Conservation (phyloP, 2,113 vertebrate genomes). For the Climacteris rufus region DNA sequence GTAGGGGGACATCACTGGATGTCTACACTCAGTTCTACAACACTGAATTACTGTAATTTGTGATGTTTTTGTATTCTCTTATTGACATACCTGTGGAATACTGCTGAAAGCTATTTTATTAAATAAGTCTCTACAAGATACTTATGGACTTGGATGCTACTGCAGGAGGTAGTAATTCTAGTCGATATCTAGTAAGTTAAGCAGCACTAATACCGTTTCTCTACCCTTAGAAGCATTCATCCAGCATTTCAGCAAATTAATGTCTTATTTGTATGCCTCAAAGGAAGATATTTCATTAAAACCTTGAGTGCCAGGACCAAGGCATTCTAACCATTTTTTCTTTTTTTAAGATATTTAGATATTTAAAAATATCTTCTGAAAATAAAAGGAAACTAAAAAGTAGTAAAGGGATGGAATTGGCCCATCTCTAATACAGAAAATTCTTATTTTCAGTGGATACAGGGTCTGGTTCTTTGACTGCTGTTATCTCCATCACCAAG, state of each 20-base stretch:
- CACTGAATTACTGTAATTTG: background rate
- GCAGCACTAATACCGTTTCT: background rate
- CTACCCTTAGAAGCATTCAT: background rate
- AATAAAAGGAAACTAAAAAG: background rate
- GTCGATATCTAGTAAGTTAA: background rate
- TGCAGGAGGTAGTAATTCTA: background rate
- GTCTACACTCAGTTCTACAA: background rate
- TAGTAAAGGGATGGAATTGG: background rate
- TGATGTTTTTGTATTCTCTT: background rate
- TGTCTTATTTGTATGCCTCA: background rate
- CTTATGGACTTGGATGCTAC: background rate
- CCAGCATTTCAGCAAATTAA: background rate
- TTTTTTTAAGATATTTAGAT: background rate
- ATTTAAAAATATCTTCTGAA: too few species aligned
- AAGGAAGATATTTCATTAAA: background rate
- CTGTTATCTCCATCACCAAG: background rate
- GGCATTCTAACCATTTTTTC: background rate
- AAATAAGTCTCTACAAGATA: background rate
- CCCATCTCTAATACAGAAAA: background rate
- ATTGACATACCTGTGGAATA: background rate
- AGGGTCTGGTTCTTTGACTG: background rate
- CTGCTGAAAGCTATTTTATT: background rate
- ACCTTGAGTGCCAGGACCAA: background rate
- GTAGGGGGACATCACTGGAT: rapidly evolving
- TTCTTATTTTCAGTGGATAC: background rate